phyloP scores from a whole-genome alignment of 2,888 invertebrate genomes.

The Isoperla grammatica region DNA sequence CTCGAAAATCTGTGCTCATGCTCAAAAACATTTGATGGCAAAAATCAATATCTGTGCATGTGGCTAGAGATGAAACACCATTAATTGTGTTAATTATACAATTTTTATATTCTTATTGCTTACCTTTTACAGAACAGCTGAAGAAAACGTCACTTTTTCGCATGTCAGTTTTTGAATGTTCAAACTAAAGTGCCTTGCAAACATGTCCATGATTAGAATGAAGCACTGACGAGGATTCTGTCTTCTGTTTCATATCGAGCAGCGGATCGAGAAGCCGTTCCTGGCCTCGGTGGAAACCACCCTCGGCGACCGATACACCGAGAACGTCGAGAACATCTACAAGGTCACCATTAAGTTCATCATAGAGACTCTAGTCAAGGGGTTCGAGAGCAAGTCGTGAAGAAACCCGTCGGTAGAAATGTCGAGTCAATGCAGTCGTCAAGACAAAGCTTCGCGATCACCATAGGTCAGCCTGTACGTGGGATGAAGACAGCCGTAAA shows the following conservation, averaged over 20 bases:
- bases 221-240: slow-evolving; percentile 23
- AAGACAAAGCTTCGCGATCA: background rate
- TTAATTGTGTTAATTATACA: too few relatives aligned
- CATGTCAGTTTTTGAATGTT: background rate
- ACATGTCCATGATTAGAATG: too few relatives aligned
- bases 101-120: too few relatives aligned
- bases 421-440: background rate
- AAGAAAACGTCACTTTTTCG: too few relatives aligned
- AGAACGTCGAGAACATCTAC: slow-evolving; percentile 85
- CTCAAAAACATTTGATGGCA: too few relatives aligned
- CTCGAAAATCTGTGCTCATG: too few relatives aligned
- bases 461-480: too few relatives aligned
- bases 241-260: slow-evolving; percentile 75
- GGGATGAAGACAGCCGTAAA: too few relatives aligned
- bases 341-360: slow-evolving; percentile 82
- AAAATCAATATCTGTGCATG: too few relatives aligned
- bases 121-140: too few relatives aligned
- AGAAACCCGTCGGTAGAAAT: slow-evolving; percentile 6
- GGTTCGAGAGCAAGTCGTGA: slow-evolving; percentile 51
- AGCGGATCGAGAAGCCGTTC: slow-evolving; percentile 89
- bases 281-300: slow-evolving; percentile 79
- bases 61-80: too few relatives aligned
- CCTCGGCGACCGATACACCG: slow-evolving; percentile 80
- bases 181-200: too few relatives aligned
- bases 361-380: slow-evolving; percentile 73